Base-by-base conservation (phyloP, 2,113 vertebrate species). In the Hippocampus guttulatus region DNA sequence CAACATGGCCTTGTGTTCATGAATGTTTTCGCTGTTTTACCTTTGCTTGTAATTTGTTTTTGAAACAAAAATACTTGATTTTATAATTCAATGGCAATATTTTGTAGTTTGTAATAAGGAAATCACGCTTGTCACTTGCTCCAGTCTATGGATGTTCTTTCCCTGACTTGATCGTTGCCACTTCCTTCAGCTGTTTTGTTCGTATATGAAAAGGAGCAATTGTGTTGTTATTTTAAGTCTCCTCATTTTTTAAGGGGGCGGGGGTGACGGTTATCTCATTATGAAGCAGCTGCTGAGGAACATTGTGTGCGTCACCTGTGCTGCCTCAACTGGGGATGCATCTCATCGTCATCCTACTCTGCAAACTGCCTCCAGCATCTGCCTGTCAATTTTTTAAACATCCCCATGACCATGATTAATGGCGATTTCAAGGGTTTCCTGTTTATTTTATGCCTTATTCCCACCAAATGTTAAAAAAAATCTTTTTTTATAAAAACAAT, bases 1-100 rank as follows among this genome's bases (percentile, higher is more conserved):
- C 73, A 70, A 83, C 87, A 90, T 86, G 85, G 90, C 90, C 90
- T 92, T 92, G 84, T 85, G 79, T 85, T 81, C 81, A 88, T 87
- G 88, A 92, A 91, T 92, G 90, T 92, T 90, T 87, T 79, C 76
- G 76, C 67, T 76, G 61, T 80, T 71, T 81, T 49, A 64, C 33
- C 5, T 83, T 70, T 80, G 73, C 69, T 67, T 87, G 80, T 64
- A 72, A 79, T 70, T 74, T 77, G 40, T 61, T 68, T 75, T 71
- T 62, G 79, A 74, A 84, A 71, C 62, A 5, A 1, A 67, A 64
- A 43, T 9, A 77, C 61, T 77, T 81, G 72, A 73, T 85, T 85
- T 90, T 86, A 75, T 85, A 87, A 27, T 58, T 87, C 78, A 45
- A 77, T 82, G 81, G 80, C 67, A 52, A 81, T 43, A 70, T 87